These are phyloP conservation scores for Galerucella calmariensis DNA, from an alignment of 2,888 invertebrate genomes.

Conservation along the genomic window DNA sequence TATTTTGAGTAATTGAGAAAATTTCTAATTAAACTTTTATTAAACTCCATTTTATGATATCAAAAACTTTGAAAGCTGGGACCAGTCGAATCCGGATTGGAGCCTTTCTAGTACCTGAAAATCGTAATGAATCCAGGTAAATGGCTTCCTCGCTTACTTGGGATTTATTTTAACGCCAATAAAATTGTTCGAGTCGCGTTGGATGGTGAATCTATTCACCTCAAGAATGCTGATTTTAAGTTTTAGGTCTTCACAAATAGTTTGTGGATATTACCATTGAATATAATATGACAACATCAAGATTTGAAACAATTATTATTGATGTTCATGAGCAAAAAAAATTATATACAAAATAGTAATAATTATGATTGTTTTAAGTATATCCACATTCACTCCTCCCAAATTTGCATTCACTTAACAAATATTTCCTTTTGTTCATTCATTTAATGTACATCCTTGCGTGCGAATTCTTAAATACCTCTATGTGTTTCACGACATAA, in stretches of 20 bases:
- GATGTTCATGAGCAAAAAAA: not conserved
- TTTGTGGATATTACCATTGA: not conserved
- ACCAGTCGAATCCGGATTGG: slow-evolving; percentile 41
- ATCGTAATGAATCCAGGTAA: slow-evolving; percentile 19
- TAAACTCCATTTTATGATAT: slow-evolving; percentile 61
- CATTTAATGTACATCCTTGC: slow-evolving; percentile 1
- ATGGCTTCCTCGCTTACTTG: not conserved
- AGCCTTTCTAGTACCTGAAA: slow-evolving; percentile 22
- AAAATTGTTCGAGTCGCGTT: slow-evolving; percentile 8
- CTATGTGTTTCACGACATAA: slow-evolving; percentile 17
- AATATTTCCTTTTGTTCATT: not conserved
- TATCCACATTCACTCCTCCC: too few relatives aligned
- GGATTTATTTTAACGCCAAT: slow-evolving; percentile 18
- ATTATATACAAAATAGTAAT: too few relatives aligned
- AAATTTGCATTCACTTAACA: not conserved
- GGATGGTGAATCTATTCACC: not conserved
- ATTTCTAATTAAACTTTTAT: slow-evolving; percentile 65
- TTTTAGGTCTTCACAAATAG: not conserved
- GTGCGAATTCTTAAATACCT: slow-evolving; percentile 9
- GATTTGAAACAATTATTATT: not conserved
- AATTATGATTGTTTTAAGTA: too few relatives aligned
- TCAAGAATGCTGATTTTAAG: not conserved
- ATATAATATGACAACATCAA: not conserved
- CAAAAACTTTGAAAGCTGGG: slow-evolving; percentile 41
- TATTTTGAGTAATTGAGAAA: slow-evolving; percentile 58